Evolutionary conservation across 2,888 invertebrate species (phyloP).

Genomic region (Bhutanitis thaidina): DNA sequence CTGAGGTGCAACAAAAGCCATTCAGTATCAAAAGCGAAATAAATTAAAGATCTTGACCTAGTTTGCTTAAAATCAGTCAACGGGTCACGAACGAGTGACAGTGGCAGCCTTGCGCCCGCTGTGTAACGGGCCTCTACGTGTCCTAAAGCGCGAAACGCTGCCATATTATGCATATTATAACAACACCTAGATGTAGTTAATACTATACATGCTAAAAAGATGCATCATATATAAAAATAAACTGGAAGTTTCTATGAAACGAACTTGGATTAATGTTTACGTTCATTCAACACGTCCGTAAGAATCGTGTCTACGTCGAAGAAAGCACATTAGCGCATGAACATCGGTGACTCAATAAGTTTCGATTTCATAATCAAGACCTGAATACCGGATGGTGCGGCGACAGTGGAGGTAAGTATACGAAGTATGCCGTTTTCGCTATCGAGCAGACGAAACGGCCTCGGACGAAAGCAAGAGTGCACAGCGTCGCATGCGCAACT

Average conservation of each 20-base stretch:
- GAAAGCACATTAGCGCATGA: constrained; percentile 40
- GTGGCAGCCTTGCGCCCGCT: constrained; percentile 64
- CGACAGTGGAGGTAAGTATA: constrained; percentile 52
- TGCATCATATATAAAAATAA: too few species aligned
- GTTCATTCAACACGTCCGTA: too few species aligned
- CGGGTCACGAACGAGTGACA: constrained; percentile 77
- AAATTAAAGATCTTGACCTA: constrained; percentile 74
- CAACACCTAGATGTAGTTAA: too few species aligned
- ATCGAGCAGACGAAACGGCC: constrained; percentile 68
- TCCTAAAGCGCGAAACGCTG: constrained; percentile 44
- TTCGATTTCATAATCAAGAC: constrained; percentile 69
- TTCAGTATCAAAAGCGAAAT: constrained; percentile 61
- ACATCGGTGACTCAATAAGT: constrained; percentile 59
- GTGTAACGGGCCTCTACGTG: constrained; percentile 51
- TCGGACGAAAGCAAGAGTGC: constrained; percentile 67
- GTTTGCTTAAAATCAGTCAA: constrained; percentile 71
- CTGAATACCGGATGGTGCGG: constrained; percentile 61
- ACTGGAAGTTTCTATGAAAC: too few species aligned
- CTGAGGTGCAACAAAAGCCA: constrained; percentile 39
- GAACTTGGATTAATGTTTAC: too few species aligned
- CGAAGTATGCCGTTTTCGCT: constrained; percentile 75
- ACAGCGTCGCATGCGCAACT: constrained; percentile 63
- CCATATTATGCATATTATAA: too few species aligned
- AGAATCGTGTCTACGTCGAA: constrained; percentile 12
- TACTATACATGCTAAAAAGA: too few species aligned